Conservation (phyloP, 1,140 invertebrate genomes). For the Manduca sexta region DNA sequence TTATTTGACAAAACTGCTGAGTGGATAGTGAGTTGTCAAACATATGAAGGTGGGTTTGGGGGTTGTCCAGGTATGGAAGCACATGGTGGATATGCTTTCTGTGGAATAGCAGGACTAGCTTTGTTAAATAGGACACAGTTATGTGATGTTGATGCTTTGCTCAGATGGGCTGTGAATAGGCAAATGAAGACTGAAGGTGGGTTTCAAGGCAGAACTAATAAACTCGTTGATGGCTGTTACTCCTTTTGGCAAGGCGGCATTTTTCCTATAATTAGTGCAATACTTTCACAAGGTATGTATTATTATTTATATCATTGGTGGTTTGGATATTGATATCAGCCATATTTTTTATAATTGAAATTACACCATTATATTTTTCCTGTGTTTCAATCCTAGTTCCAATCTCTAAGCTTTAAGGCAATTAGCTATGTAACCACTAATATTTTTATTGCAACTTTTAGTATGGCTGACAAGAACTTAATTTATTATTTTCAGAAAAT, state of each 20-base stretch:
- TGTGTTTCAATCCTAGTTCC: neutral
- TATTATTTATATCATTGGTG: neutral
- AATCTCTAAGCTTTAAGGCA: neutral
- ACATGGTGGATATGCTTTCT: constrained; percentile 98
- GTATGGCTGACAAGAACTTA: neutral
- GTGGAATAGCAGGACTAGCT: constrained; percentile 91
- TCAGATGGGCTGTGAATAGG: constrained; percentile 90
- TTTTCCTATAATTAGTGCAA: constrained; percentile 82
- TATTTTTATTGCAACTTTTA: no score
- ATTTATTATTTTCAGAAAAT: constrained; percentile 37
- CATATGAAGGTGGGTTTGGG: constrained; percentile 98
- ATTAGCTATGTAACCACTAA: neutral
- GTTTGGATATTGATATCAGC: neutral
- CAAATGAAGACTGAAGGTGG: constrained; percentile 95
- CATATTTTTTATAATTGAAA: neutral
- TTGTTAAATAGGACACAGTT: constrained; percentile 86
- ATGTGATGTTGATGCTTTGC: constrained; percentile 84
- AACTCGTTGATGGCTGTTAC: constrained; percentile 98
- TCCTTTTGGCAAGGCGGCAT: constrained; percentile 98
- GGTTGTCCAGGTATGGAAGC: constrained; percentile 96
- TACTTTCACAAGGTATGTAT: constrained; percentile 54
- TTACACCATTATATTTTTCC: neutral
- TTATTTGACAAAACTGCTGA: constrained; percentile 90
- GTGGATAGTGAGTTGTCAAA: constrained; percentile 96
- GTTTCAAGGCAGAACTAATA: constrained; percentile 97